A percentile compares a stretch with the other conserved stretches of the same genome.
Evolutionary conservation across 2,888 invertebrate genomes (phyloP).

Genomic region (Anagyrus pseudococci): DNA sequence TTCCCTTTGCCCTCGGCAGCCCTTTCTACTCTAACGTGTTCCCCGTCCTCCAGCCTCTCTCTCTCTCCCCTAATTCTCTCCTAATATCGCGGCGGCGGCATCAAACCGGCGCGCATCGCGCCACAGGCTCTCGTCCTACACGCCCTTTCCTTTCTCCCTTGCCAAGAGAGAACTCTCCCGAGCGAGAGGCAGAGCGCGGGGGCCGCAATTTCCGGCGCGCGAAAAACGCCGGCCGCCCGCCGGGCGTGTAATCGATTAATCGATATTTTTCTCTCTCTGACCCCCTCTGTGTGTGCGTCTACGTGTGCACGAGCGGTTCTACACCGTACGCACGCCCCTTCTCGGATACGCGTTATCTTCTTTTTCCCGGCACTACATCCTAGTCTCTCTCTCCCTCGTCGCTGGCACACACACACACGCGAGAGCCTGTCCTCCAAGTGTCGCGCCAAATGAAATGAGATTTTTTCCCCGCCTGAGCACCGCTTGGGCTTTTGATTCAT

Average conservation of each 20-base stretch:
- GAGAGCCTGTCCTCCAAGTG: not conserved
- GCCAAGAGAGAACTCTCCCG: too few species aligned
- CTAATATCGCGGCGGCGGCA: conserved; percentile 37
- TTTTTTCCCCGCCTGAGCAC: too few species aligned
- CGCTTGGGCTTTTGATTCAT: too few species aligned
- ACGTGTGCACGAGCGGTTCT: not conserved
- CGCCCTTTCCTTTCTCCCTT: not conserved
- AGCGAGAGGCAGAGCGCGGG: too few species aligned
- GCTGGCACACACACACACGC: not conserved
- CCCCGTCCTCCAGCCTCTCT: not conserved
- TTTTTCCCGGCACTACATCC: too few species aligned
- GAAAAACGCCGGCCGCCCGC: conserved; percentile 16
- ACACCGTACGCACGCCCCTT: not conserved
- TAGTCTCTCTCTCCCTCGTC: not conserved
- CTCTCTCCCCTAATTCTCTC: conserved; percentile 35
- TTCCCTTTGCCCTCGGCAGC: conserved; percentile 14
- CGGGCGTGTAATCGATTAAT: conserved; percentile 31
- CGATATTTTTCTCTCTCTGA: conserved; percentile 33
- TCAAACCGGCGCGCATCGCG: conserved; percentile 36
- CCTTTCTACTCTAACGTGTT: conserved; percentile 2
- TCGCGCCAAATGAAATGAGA: too few species aligned
- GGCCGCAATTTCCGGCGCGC: conserved; percentile 34
- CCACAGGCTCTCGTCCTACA: conserved; percentile 9
- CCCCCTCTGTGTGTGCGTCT: not conserved
- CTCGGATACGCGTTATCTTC: not conserved